These are phyloP conservation scores for Meloidogyne hapla DNA, from an alignment of 1,140 invertebrate species.

Conservation along the genomic window DNA sequence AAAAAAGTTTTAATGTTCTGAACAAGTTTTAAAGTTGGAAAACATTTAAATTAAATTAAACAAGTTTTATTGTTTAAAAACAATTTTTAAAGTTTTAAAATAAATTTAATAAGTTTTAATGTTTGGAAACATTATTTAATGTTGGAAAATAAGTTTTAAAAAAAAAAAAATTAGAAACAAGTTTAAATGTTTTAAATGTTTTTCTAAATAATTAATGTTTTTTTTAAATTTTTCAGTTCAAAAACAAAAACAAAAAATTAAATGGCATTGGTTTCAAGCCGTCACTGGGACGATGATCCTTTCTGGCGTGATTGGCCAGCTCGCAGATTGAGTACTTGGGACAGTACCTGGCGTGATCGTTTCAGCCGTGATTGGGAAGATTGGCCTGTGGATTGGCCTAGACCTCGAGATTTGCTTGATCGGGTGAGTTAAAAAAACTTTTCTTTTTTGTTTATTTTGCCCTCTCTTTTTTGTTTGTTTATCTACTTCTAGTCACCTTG, in stretches of 20 bases:
- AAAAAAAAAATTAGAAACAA: background rate
- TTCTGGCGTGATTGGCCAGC: constrained; percentile 46
- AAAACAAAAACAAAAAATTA: background rate
- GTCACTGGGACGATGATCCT: constrained; percentile 35
- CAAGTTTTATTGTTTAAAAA: background rate
- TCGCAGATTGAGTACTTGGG: constrained; percentile 35
- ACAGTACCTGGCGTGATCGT: constrained; percentile 42
- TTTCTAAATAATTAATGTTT: too few relatives aligned
- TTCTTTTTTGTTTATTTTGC: background rate
- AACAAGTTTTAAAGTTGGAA: background rate
- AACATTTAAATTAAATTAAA: background rate
- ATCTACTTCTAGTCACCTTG: background rate
- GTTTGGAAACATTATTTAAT: background rate
- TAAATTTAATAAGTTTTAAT: too few relatives aligned
- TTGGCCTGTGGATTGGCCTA: constrained; percentile 60
- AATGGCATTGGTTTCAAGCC: constrained; percentile 41
- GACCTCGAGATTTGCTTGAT: constrained; percentile 53
- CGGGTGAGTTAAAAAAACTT: constrained; percentile 48
- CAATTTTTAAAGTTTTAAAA: too few relatives aligned
- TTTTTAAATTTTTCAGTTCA: background rate
- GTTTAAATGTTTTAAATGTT: background rate
- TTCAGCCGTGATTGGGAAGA: constrained; percentile 52
- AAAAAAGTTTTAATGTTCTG: background rate
- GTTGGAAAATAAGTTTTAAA: background rate
- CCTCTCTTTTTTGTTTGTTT: background rate